Evolutionary conservation across 2,797 vertebrate species (phyloP).

Genomic region (Uromys caudimaculatus): DNA sequence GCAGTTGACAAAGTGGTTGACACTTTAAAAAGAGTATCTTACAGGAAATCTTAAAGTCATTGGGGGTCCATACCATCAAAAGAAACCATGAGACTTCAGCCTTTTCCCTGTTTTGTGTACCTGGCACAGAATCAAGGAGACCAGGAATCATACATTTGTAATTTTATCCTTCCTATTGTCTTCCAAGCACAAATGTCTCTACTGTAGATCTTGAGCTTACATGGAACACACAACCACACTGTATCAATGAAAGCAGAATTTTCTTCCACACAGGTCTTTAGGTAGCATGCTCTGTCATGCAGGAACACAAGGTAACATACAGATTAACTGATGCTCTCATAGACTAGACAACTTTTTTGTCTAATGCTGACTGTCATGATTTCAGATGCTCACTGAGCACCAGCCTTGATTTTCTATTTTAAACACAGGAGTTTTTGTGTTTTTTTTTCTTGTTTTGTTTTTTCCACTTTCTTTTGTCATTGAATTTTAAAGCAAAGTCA

Average conservation of each 20-base stretch:
- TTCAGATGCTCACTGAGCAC: not conserved
- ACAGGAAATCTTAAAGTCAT: not conserved
- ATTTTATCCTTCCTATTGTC: not conserved
- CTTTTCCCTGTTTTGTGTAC: not conserved
- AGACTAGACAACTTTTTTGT: not conserved
- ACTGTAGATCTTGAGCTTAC: not conserved
- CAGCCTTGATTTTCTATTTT: not conserved
- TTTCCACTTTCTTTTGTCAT: not conserved
- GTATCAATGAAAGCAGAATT: not conserved
- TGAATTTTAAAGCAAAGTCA: not conserved
- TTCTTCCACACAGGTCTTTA: not conserved
- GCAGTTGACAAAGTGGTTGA: too few species aligned
- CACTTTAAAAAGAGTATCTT: not conserved
- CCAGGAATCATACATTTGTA: not conserved
- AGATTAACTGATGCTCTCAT: not conserved
- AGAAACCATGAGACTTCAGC: not conserved
- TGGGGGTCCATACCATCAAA: not conserved
- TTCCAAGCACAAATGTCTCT: not conserved
- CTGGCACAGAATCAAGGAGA: not conserved
- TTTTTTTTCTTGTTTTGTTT: not conserved
- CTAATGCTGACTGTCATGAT: not conserved
- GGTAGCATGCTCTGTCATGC: not conserved
- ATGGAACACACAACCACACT: too few species aligned
- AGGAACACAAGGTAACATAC: not conserved
- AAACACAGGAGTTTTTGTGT: not conserved